phyloP scores from a whole-genome alignment of 2,888 invertebrate species.

The Agriopis marginaria region DNA sequence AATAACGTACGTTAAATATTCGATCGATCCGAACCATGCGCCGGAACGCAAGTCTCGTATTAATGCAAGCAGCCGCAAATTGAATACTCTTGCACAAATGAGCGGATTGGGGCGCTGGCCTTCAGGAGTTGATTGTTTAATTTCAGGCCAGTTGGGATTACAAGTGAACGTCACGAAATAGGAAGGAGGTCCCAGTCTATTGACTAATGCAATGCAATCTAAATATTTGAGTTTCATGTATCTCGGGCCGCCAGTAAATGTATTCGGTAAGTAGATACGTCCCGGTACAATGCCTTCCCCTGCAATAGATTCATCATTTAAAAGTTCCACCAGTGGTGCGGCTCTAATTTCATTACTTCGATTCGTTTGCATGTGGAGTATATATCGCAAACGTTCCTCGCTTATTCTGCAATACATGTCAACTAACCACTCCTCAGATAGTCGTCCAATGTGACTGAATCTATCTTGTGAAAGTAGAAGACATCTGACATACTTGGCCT shows the following conservation, averaged over 20 bases:
- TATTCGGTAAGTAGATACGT: slow-evolving; percentile 8
- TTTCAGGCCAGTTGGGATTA: slow-evolving; percentile 17
- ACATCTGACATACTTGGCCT: slow-evolving; percentile 19
- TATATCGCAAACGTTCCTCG: no score
- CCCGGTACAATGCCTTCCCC: neutral
- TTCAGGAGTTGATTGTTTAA: slow-evolving; percentile 2
- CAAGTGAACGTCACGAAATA: slow-evolving; percentile 20
- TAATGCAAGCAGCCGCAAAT: neutral
- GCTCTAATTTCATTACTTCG: neutral
- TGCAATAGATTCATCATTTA: neutral
- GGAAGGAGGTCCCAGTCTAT: slow-evolving; percentile 12
- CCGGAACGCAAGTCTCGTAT: slow-evolving; percentile 12
- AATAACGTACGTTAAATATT: slow-evolving; percentile 16
- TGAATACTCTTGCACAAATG: neutral
- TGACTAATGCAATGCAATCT: slow-evolving; percentile 11
- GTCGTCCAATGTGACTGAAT: neutral
- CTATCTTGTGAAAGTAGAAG: neutral
- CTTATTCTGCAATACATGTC: neutral
- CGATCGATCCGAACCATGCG: slow-evolving; percentile 7
- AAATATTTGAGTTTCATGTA: neutral
- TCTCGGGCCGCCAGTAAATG: slow-evolving; percentile 21
- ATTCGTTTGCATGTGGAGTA: neutral
- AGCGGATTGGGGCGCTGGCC: neutral
- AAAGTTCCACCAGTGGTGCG: neutral
- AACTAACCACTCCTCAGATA: slow-evolving; percentile 3